Conservation (phyloP, 2,888 invertebrate genomes). For the Drosophila macrothrix region DNA sequence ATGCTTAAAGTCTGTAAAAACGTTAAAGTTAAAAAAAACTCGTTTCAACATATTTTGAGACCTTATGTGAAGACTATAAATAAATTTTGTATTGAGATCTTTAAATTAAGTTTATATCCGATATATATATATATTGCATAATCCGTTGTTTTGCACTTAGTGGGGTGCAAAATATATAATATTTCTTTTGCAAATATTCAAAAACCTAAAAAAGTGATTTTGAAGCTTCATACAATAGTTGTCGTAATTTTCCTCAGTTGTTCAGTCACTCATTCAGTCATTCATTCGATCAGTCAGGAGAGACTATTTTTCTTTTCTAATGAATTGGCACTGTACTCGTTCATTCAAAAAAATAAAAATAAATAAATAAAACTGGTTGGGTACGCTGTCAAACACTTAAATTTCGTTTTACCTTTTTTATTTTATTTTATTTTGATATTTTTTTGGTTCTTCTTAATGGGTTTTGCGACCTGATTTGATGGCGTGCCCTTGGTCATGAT, state of each 20-base stretch:
- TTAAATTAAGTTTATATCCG: neutral
- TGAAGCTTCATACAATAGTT: neutral
- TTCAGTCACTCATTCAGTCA: neutral
- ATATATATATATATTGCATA: neutral
- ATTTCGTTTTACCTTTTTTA: constrained; percentile 40
- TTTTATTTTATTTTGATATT: constrained; percentile 6
- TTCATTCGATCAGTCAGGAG: neutral
- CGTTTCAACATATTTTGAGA: neutral
- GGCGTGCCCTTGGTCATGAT: constrained; percentile 38
- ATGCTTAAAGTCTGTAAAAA: neutral
- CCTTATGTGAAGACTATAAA: neutral
- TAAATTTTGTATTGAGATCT: neutral
- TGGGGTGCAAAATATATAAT: neutral
- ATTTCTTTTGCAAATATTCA: neutral
- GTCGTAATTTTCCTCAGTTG: neutral
- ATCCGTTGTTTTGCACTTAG: neutral
- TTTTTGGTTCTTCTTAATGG: constrained; percentile 56
- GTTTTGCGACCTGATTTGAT: constrained; percentile 39
- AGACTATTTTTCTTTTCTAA: constrained; percentile 50
- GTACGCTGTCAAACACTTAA: constrained; percentile 52
- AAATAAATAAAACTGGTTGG: constrained; percentile 15
- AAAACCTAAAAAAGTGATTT: neutral
- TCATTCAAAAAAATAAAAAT: constrained; percentile 66
- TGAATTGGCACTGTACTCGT: constrained; percentile 69
- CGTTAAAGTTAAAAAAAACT: neutral